These are phyloP conservation scores for Hecatera dysodea DNA, from an alignment of 2,888 invertebrate genomes.

Conservation along the genomic window DNA sequence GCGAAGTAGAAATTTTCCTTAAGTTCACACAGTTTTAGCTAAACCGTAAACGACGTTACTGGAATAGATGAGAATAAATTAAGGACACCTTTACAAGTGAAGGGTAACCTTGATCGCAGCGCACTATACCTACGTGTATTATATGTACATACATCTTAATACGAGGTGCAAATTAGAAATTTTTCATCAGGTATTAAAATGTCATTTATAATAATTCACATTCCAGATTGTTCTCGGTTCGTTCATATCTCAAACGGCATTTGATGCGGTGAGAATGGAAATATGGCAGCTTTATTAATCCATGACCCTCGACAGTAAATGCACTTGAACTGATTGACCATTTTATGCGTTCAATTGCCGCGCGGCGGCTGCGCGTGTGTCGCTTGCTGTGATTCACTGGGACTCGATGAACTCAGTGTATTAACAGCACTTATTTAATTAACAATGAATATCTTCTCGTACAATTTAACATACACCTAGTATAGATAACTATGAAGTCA, in stretches of 20 bases:
- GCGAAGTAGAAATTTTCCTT: neutral
- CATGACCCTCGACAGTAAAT: constrained; percentile 76
- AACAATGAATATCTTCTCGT: constrained; percentile 21
- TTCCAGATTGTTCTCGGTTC: constrained; percentile 28
- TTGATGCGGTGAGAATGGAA: constrained; percentile 42
- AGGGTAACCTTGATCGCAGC: constrained; percentile 17
- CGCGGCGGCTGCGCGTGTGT: constrained; percentile 64
- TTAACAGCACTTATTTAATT: constrained; percentile 47
- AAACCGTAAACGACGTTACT: neutral
- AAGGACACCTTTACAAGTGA: constrained; percentile 7
- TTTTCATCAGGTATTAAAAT: neutral
- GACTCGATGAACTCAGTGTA: constrained; percentile 49
- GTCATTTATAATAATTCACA: constrained; percentile 4
- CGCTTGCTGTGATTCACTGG: constrained; percentile 71
- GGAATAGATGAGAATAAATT: constrained; percentile 2
- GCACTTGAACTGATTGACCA: constrained; percentile 89
- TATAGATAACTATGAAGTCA: neutral
- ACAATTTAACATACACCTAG: neutral
- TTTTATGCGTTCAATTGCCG: constrained; percentile 79
- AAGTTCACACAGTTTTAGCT: neutral
- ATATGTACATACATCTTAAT: neutral
- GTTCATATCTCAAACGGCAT: constrained; percentile 28
- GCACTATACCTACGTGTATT: no score
- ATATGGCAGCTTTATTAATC: constrained; percentile 69
- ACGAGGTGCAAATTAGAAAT: neutral